phyloP scores from a whole-genome alignment of 2,888 invertebrate genomes.

The Scelioninae gen. 2 region DNA sequence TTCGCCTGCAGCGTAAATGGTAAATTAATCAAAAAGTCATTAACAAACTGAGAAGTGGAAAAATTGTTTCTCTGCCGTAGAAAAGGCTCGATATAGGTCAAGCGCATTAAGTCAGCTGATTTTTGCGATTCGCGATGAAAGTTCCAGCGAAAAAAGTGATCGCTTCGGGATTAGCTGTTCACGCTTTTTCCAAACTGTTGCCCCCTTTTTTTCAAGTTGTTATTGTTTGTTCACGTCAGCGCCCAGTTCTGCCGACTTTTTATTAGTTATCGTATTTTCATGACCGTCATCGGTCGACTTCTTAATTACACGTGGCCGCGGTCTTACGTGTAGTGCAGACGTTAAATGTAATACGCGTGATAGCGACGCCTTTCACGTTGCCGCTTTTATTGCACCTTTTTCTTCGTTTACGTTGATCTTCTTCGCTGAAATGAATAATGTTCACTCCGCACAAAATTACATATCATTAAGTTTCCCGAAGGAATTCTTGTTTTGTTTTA shows the following conservation, averaged over 20 bases:
- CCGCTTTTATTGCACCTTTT: slow-evolving; percentile 10
- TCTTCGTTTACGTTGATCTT: neutral
- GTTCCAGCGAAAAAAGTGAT: slow-evolving; percentile 15
- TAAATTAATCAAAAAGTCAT: no score
- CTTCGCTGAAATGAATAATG: slow-evolving; percentile 6
- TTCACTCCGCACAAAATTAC: slow-evolving; percentile 3
- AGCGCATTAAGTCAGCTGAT: slow-evolving; percentile 27
- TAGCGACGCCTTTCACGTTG: no score
- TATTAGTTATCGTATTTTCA: no score
- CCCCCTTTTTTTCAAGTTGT: neutral
- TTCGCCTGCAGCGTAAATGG: no score
- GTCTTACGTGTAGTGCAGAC: no score
- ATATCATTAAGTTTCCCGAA: slow-evolving; percentile 17
- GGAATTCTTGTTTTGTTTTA: neutral
- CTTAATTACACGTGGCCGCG: no score
- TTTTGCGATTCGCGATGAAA: slow-evolving; percentile 31
- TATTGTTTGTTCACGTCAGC: neutral
- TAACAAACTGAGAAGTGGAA: no score
- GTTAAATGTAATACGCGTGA: no score
- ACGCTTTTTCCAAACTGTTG: no score
- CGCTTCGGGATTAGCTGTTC: slow-evolving; percentile 10
- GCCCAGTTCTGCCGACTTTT: neutral
- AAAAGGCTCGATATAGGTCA: slow-evolving; percentile 23
- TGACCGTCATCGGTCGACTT: no score
- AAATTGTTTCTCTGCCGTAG: no score